Evolutionary conservation across 2,113 vertebrate genomes (phyloP), one percentile per base, ranked within the genome.

Genomic region (Elephas maximus): DNA sequence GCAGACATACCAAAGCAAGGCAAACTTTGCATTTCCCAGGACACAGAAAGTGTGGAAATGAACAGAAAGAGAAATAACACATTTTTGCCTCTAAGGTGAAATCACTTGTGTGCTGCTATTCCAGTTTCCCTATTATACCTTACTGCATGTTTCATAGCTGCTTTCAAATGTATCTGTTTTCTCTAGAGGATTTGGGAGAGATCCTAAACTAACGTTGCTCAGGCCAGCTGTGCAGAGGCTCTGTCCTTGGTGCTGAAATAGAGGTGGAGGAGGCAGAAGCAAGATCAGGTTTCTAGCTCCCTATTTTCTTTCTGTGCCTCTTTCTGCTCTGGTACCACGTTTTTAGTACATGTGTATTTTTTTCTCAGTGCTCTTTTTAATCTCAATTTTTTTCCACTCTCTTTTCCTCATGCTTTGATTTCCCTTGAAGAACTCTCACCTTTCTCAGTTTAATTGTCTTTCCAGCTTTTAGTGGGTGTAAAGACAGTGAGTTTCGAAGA

Each of bases 231-330:
- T 63, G 92, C 41, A 30, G 84, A 87, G 79, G 81, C 93, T 98
- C 98, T 97, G 97, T 98, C 97, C 98, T 97, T 98, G 97, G 97
- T 98, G 71, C 98, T 98, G 97, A 98, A 97, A 94, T 63, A 91
- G 93, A 96, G 74, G 71, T 51, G 44, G 48, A n/a, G 20, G 57
- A 86, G 77, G 76, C 82, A 92, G 57, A 81, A 78, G 95, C 87
- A 83, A 62, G 74, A 87, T 96, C 26, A 0, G 53, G 83, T 92
- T 93, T 76, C 95, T 96, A 48, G 82, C 53, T 83, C 18, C 37
- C 62, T 80, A 71, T 96, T 60, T 93, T 24, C 21, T 14, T 20
- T 76, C 62, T 18, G 44, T 45, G 90, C 77, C 37, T 63, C 90
- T 93, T 37, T 77, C 71, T 95, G 83, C 87, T 96, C 76, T 7